Base-by-base conservation (phyloP, 2,888 invertebrate species). In the Ferdinandea cuprea region DNA sequence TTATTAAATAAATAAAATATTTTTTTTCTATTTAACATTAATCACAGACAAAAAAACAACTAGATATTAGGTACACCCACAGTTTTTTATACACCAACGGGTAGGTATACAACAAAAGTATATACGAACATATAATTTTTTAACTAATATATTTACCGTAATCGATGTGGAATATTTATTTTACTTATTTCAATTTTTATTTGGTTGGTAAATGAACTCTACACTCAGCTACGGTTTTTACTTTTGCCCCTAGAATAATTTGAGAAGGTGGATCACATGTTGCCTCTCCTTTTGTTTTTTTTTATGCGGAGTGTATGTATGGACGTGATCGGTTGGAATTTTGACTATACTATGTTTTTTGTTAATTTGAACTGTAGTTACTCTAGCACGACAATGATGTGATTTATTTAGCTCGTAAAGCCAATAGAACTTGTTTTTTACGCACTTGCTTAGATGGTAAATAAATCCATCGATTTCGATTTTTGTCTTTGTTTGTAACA, bases 131-230 rank as follows among this genome's bases (percentile, higher is more conserved):
- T 11, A 0, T 9, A 17, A 56, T 30, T 13, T 17, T 11, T 54
- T 40, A 1, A 5, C 0, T 9, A 13, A 40, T 15, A 11, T 56
- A 35, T 17, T 44, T 48, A 46, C 25, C 50, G 9, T 65, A 65
- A 17, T 5, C 40, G 40, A 2, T 37, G 3, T 28, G 50, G 50
- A n/a, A 50, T 30, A 13, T 50, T 50, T 7, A 63, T 63, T 63
- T 63, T 2, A 40, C 7, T 15, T n/a, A 35, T 35, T 3, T n/a
- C 3, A 4, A 44, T 32, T 52, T 54, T 66, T 44, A 9, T 17
- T 54, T 54, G 3, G 17, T 11, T 17, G 66, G 66, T 54, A 66
- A 66, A 66, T 54, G 54, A 4, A 50, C 50, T 15, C 65, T 37
- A n/a, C n/a, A n/a, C n/a, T n/a, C n/a, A n/a, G n/a, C n/a, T n/a